Evolutionary conservation across 2,113 vertebrate species (phyloP).

Genomic region (Peucedramus taeniatus): DNA sequence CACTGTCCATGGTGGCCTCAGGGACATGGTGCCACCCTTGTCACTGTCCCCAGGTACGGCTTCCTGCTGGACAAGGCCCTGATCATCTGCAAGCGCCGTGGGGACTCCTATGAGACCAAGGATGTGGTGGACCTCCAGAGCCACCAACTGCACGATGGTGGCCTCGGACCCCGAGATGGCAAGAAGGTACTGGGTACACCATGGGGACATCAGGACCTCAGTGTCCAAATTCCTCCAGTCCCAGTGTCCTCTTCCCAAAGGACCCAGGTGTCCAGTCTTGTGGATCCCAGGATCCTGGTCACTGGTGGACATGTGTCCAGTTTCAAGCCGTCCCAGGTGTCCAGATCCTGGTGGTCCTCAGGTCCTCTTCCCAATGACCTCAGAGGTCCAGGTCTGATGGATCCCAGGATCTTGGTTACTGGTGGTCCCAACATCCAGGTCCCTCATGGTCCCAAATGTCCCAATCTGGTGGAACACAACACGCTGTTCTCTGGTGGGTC

Average conservation of each 20-base stretch:
- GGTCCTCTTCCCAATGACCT: too few species aligned
- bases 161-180: slow-evolving; percentile 76
- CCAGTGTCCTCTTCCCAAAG: background rate
- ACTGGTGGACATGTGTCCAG: background rate
- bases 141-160: slow-evolving; percentile 85
- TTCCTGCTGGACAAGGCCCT: slow-evolving; percentile 94
- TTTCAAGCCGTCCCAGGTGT: background rate
- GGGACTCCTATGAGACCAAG: slow-evolving; percentile 89
- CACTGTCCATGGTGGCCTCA: accelerated
- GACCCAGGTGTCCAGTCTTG: background rate
- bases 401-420: background rate
- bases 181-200: slow-evolving; percentile 78
- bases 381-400: background rate
- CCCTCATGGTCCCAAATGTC: background rate
- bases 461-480: background rate
- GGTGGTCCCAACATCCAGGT: slow-evolving; percentile 52
- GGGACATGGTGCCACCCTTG: accelerated
- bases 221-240: background rate
- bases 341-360: background rate
- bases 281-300: background rate
- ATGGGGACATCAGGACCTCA: background rate
- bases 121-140: slow-evolving; percentile 82
- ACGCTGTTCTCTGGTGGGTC: background rate
- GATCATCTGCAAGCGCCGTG: slow-evolving; percentile 90
- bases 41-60: slow-evolving; percentile 76